phyloP scores from a whole-genome alignment of 2,113 vertebrate genomes.

The Triplophysa siluroides region DNA sequence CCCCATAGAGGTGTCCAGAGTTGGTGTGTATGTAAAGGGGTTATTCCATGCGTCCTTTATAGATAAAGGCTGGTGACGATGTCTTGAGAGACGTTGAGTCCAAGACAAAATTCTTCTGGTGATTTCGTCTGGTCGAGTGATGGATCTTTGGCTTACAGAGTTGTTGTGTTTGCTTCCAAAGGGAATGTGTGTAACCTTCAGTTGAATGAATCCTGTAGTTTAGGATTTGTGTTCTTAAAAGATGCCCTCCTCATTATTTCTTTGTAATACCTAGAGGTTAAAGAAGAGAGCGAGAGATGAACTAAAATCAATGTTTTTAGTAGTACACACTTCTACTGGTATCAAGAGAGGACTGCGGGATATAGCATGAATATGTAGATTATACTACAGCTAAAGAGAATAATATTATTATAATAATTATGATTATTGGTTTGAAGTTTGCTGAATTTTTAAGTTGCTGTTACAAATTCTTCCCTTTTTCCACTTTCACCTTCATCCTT shows the following conservation, averaged over 20 bases:
- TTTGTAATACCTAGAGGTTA: constrained; percentile 13
- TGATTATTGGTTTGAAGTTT: no score
- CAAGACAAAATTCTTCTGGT: background rate
- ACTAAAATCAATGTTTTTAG: background rate
- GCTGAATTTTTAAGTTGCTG: no score
- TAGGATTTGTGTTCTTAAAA: background rate
- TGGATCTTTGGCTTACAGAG: background rate
- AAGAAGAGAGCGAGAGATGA: constrained; percentile 20
- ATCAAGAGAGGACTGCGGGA: no score
- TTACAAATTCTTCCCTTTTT: no score
- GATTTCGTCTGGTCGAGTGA: background rate
- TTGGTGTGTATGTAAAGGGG: constrained; percentile 12
- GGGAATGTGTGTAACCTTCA: background rate
- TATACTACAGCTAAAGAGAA: no score
- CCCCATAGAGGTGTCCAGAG: constrained; percentile 59
- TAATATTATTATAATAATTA: no score
- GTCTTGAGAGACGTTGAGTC: background rate
- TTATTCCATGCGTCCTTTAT: background rate
- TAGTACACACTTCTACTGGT: no score
- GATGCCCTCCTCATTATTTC: constrained; percentile 32
- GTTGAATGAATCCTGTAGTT: constrained; percentile 2
- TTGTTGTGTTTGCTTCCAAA: constrained; percentile 1
- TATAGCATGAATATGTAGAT: no score
- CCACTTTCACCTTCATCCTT: no score
- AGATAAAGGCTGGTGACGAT: background rate